phyloP scores from a whole-genome alignment of 2,113 vertebrate genomes.

The Myanophis thanlyinensis region DNA sequence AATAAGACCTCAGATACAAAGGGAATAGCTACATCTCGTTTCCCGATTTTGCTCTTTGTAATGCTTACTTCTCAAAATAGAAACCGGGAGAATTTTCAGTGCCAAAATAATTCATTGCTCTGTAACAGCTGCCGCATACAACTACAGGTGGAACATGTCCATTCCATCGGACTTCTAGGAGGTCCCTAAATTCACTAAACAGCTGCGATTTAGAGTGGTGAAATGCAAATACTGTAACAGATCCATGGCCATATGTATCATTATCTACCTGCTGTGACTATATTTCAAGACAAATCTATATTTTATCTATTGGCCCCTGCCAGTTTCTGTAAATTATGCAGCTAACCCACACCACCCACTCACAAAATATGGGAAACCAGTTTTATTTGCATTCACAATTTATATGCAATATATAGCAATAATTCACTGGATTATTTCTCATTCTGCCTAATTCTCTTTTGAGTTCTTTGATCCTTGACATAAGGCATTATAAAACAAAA shows the following conservation, averaged over 20 bases:
- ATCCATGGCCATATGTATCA: background rate
- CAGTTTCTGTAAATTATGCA: background rate
- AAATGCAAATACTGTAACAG: conserved; percentile 22
- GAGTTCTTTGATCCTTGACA: background rate
- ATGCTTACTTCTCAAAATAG: conserved; percentile 35
- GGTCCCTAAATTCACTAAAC: conserved; percentile 25
- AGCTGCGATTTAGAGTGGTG: conserved; percentile 1
- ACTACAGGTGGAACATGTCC: conserved; percentile 33
- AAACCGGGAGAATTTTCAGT: background rate
- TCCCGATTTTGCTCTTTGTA: background rate
- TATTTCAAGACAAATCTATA: background rate
- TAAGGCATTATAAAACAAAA: background rate
- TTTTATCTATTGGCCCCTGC: background rate
- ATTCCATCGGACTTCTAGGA: background rate
- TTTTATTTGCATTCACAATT: background rate
- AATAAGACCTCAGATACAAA: background rate
- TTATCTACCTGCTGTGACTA: conserved; percentile 4
- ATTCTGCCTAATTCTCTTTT: background rate
- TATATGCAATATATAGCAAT: background rate
- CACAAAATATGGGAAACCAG: background rate
- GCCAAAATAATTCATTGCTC: conserved; percentile 4
- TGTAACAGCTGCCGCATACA: conserved; percentile 31
- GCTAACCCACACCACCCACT: no score
- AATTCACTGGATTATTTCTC: background rate
- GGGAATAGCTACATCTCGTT: background rate